These are phyloP conservation scores for Portevinia maculata DNA, from an alignment of 2,888 invertebrate species.

Conservation along the genomic window DNA sequence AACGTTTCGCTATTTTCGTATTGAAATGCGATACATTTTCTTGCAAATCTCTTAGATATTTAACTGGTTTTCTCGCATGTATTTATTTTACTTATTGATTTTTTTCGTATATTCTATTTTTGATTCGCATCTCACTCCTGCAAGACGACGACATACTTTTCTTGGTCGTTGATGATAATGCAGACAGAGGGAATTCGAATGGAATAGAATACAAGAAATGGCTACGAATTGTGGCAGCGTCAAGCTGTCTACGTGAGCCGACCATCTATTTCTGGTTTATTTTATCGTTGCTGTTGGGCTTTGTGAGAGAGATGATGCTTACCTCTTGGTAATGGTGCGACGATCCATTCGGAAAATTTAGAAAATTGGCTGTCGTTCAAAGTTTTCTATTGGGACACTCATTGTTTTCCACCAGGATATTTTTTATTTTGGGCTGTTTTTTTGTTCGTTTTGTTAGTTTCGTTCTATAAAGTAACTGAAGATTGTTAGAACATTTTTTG, in stretches of 20 bases:
- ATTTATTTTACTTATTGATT: conserved; percentile 8
- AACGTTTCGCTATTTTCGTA: conserved; percentile 56
- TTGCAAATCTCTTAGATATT: conserved; percentile 49
- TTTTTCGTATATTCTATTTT: conserved; percentile 44
- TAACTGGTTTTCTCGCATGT: conserved; percentile 1
- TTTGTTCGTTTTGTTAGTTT: neutral
- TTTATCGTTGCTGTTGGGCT: conserved; percentile 9
- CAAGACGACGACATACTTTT: neutral
- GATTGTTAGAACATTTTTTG: too few species aligned
- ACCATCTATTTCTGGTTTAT: conserved; percentile 40
- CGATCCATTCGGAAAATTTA: conserved; percentile 52
- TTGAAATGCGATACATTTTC: conserved; percentile 66
- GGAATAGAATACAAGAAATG: conserved; percentile 45
- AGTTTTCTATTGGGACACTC: conserved; percentile 46
- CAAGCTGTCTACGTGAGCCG: conserved; percentile 74
- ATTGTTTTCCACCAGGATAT: conserved; percentile 55
- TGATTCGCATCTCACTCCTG: conserved; percentile 2
- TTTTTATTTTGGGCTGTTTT: conserved; percentile 45
- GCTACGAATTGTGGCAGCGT: conserved; percentile 67
- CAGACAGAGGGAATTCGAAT: conserved; percentile 50
- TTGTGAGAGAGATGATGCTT: neutral
- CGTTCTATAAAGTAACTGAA: neutral
- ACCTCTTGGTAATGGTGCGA: neutral
- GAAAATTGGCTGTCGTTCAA: conserved; percentile 61
- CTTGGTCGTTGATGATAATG: conserved; percentile 24